Base-by-base conservation (phyloP, 2,797 vertebrate species). In the Zenarchopterus dispar region DNA sequence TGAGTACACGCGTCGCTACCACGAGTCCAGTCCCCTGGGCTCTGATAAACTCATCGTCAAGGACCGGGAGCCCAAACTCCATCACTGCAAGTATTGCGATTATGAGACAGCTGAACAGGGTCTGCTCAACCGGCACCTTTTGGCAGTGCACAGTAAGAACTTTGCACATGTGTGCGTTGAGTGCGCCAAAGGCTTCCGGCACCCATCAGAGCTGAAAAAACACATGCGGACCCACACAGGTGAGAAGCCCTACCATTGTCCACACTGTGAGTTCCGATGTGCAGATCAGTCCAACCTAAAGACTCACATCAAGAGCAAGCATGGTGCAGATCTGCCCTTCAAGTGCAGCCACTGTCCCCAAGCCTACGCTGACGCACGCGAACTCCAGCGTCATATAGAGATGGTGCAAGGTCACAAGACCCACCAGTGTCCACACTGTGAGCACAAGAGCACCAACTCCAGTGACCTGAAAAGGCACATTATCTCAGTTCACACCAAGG, bases 141-240 rank as follows among this genome's bases (percentile, higher is more conserved):
- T 99, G 78, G 97, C 97, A 1, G 97, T 98, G 75, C 98, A 99
- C 91, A 99, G 97, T 89, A 99, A 99, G 92, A 99, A 96, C 94
- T 99, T 99, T 88, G 97, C 97, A n/a, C 97, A 99, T 15, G 97
- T 99, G 81, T 99, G 98, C 4, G 97, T 98, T 13, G 97, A 99
- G 85, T 99, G 98, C 2, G 98, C 97, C 62, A 99, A 99, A 87
- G 97, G 97, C 51, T 99, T 99, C 80, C 95, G 97, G 17, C 98
- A 99, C 41, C 97, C 97, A 0, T 98, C 98, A 0, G 98, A 99
- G 95, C 94, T 99, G 52, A 97, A 97, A 91, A 99, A 99, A 91
- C 98, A 99, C 91, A 98, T 98, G 96, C 93, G 97, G 75, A 98
- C 97, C 80, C 97, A 99, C 86, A 99, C 97, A 1, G 97, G 97